phyloP scores from a whole-genome alignment of 1,140 invertebrate species.

The Polyergus mexicanus region DNA sequence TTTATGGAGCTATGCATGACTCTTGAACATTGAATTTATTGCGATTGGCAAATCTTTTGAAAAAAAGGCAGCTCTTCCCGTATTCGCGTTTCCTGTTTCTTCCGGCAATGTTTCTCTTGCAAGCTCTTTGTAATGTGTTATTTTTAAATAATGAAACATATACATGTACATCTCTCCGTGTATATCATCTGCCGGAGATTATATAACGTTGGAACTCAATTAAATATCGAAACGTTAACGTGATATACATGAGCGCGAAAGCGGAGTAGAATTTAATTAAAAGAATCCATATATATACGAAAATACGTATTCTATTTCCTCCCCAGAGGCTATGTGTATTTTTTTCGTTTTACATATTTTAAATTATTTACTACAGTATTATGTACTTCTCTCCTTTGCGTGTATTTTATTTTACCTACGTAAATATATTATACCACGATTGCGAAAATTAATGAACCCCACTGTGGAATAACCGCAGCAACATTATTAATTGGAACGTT shows the following conservation, averaged over 20 bases:
- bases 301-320: conserved; percentile 15
- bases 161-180: too few relatives aligned
- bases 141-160: conserved; percentile 30
- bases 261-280: conserved; percentile 50
- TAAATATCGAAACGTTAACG: conserved; percentile 17
- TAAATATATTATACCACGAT: neutral
- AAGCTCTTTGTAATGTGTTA: neutral
- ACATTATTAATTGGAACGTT: conserved; percentile 35
- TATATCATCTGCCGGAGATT: neutral
- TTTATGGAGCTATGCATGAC: conserved; percentile 55
- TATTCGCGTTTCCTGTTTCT: neutral
- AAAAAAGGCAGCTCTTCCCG: neutral
- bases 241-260: neutral
- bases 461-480: conserved; percentile 9
- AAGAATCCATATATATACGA: conserved; percentile 13
- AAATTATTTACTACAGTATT: conserved; percentile 5
- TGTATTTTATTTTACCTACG: conserved; percentile 6
- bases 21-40: conserved; percentile 54
- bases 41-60: neutral
- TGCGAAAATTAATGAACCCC: conserved; percentile 38
- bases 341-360: conserved; percentile 36
- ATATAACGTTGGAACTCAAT: neutral
- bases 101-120: neutral
- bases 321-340: neutral
- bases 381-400: neutral